Base-by-base conservation (phyloP, 2,888 invertebrate genomes). In the Congeria kusceri region DNA sequence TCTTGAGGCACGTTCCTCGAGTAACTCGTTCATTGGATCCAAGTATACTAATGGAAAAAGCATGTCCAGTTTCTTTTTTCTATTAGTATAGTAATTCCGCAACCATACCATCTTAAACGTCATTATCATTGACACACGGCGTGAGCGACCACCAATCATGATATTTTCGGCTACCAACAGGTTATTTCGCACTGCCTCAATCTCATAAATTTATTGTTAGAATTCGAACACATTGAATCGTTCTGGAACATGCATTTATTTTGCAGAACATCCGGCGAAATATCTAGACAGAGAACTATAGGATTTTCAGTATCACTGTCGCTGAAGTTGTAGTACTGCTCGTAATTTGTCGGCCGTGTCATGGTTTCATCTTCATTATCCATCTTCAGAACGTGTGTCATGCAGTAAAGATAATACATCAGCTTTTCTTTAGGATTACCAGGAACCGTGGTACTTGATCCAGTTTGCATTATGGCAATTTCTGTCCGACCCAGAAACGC, bases 391-490 rank as follows among this genome's bases (percentile, higher is more conserved):
- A 56, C 56, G 25, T 4, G 1, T 9, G 23, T 39, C 9, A 67
- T 49, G 49, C 66, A 61, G 18, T 61, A n/a, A 0, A 74, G 32
- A 39, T 74, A 74, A 39, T 74, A 74, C 74, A 74, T 74, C 39
- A 74, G 62, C 59, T 62, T 59, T 3, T 66, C 66, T 18, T 61
- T 70, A 5, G 69, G 61, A 39, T 46, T 49, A n/a, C 46, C 29
- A 9, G 61, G 61, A 46, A 70, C 69, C 20, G 27, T 70, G 61
- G 3, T 7, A 29, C 27, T 3, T 27, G 28, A 5, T 15, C 29
- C 39, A 49, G 28, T 47, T 9, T 39, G 3, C 32, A 29, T 46
- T n/a, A 70, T 28, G 2, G 49, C 53, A 49, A 70, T 47, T 49
- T 62, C 20, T 20, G 69, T 70, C 25, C 25, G 18, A 9, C 61